These are phyloP conservation scores for Sorex maritimensis DNA, from an alignment of 2,797 vertebrate species.

Conservation along the genomic window DNA sequence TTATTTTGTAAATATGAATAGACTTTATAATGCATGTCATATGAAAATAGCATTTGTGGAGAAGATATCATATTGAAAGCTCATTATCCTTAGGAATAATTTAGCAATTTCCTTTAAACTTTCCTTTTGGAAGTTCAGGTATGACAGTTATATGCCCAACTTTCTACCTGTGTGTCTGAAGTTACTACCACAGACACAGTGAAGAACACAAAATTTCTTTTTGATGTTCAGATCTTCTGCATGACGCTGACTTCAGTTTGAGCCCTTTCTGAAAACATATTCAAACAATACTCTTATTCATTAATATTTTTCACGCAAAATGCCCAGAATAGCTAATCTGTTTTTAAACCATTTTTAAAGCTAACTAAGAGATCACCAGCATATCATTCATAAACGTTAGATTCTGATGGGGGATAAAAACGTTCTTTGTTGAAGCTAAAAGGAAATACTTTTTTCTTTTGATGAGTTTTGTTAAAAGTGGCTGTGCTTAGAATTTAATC, in stretches of 20 bases:
- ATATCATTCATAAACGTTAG: neutral
- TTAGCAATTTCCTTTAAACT: neutral
- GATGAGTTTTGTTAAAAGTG: no score
- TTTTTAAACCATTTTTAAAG: slow-evolving; percentile 5
- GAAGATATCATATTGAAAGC: slow-evolving; percentile 11
- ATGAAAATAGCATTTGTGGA: neutral
- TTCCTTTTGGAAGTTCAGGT: neutral
- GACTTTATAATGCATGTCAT: neutral
- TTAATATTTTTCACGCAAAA: neutral
- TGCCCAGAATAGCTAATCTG: neutral
- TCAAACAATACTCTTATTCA: neutral
- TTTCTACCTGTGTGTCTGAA: neutral
- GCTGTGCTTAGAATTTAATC: no score
- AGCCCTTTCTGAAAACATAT: neutral
- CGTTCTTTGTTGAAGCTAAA: neutral
- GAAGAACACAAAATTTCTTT: neutral
- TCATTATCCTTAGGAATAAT: slow-evolving; percentile 43
- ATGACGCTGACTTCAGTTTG: neutral
- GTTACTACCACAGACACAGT: neutral
- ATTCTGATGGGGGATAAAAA: slow-evolving; percentile 32
- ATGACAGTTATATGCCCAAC: neutral
- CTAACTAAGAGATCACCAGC: neutral
- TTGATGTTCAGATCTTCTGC: neutral
- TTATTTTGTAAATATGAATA: neutral
- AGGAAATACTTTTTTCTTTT: neutral